Percentiles rank a stretch among this genome's conserved stretches.
Conservation (phyloP, 2,888 invertebrate species). For the Chymomyza fuscimana region DNA sequence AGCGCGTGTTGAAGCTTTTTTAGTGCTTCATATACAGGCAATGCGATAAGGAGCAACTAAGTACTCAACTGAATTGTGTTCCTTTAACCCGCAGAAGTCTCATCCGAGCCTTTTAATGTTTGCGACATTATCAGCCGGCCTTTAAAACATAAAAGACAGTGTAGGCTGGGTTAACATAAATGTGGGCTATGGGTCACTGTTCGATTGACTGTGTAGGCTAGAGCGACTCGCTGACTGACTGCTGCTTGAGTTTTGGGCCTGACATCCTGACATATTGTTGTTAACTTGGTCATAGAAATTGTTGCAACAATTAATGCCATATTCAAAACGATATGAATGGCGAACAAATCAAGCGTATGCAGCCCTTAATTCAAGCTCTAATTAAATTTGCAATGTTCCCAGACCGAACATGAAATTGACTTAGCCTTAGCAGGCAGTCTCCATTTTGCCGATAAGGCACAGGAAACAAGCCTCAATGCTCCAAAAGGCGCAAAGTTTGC, state of each 20-base stretch:
- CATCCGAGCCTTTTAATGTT: conserved; percentile 13
- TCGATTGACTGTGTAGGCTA: not conserved
- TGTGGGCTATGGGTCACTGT: conserved; percentile 24
- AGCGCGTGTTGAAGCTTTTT: conserved; percentile 7
- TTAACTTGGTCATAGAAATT: conserved; percentile 5
- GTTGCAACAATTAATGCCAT: conserved; percentile 62
- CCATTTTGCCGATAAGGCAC: not conserved
- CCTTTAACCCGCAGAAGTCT: conserved; percentile 30
- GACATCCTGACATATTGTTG: not conserved
- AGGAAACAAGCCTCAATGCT: not conserved
- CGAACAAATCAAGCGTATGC: conserved; percentile 52
- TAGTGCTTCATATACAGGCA: conserved; percentile 19
- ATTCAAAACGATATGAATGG: conserved; percentile 58
- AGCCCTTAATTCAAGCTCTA: conserved; percentile 30
- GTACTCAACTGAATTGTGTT: too few species aligned
- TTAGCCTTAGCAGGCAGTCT: not conserved
- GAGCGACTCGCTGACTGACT: not conserved
- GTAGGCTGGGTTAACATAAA: conserved; percentile 1
- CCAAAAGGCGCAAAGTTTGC: conserved; percentile 33
- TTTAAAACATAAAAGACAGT: conserved; percentile 7
- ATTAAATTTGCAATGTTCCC: conserved; percentile 51
- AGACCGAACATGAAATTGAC: not conserved
- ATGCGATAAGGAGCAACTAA: conserved; percentile 17
- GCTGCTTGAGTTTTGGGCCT: not conserved
- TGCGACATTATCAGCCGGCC: conserved; percentile 37